Evolutionary conservation across 2,888 invertebrate genomes (phyloP).

Genomic region (Luffia ferchaultella): DNA sequence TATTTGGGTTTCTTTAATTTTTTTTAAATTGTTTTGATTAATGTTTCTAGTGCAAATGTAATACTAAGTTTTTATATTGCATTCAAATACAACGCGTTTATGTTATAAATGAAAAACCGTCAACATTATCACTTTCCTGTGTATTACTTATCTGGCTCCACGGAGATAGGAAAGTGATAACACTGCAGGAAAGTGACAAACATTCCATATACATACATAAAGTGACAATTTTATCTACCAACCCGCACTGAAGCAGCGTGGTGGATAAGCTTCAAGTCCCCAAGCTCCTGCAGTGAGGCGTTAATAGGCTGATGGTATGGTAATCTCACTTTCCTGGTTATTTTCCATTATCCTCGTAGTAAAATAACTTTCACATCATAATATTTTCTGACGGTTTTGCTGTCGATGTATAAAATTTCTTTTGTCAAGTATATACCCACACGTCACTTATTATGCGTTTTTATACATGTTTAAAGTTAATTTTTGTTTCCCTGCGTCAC

Average conservation of each 20-base stretch:
- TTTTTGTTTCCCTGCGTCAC: background rate
- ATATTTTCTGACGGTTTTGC: slow-evolving; percentile 12
- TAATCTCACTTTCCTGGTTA: slow-evolving; percentile 13
- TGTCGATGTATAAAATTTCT: slow-evolving; percentile 3
- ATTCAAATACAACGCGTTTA: slow-evolving; percentile 12
- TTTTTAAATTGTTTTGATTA: slow-evolving; percentile 10
- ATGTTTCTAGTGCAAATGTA: slow-evolving; percentile 8
- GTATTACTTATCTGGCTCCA: slow-evolving; percentile 7
- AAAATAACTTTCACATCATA: slow-evolving; percentile 12
- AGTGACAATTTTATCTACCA: background rate
- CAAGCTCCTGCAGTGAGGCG: background rate
- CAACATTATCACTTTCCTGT: slow-evolving; percentile 9
- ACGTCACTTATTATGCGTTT: slow-evolving; percentile 3
- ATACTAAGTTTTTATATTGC: slow-evolving; percentile 9
- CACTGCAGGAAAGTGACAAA: slow-evolving; percentile 10
- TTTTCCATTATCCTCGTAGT: slow-evolving; percentile 10
- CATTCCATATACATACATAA: slow-evolving; percentile 5
- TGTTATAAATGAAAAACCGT: slow-evolving; percentile 11
- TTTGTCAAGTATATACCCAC: background rate
- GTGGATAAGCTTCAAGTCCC: background rate
- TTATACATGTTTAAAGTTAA: background rate
- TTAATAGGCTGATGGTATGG: background rate
- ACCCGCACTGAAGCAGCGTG: background rate
- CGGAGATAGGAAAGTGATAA: slow-evolving; percentile 10
- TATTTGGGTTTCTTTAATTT: slow-evolving; percentile 9